Percentiles rank a stretch among this genome's conserved stretches.
These are phyloP conservation scores for Xerus rutilus DNA, from an alignment of 2,797 vertebrate species.

Conservation along the genomic window DNA sequence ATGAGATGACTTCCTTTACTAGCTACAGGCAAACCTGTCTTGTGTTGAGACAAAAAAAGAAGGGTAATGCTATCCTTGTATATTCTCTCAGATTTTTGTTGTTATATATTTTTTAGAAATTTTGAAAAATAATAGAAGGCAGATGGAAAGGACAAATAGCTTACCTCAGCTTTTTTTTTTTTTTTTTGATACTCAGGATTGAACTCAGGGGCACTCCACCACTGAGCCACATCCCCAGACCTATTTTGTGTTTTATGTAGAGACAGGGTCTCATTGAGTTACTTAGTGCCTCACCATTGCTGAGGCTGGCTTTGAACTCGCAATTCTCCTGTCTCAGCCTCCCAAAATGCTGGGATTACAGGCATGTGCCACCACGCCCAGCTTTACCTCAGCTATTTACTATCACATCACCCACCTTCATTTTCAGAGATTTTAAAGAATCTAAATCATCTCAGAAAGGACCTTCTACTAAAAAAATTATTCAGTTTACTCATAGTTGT, in stretches of 20 bases:
- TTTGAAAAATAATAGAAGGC: constrained; percentile 1
- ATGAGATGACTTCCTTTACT: not conserved
- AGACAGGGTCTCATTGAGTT: too few relatives aligned
- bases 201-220: too few relatives aligned
- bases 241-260: too few relatives aligned
- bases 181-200: too few relatives aligned
- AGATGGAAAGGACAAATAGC: not conserved
- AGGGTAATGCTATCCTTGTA: not conserved
- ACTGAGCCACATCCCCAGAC: too few relatives aligned
- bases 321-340: too few relatives aligned
- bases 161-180: not conserved
- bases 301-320: too few relatives aligned
- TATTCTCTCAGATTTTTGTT: not conserved
- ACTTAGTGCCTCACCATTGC: too few relatives aligned
- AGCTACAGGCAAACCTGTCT: not conserved
- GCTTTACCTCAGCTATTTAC: not conserved
- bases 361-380: too few relatives aligned
- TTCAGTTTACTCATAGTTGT: not conserved
- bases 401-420: not conserved
- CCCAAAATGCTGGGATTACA: too few relatives aligned
- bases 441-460: not conserved
- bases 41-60: not conserved
- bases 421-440: constrained; percentile 8
- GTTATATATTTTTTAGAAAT: not conserved
- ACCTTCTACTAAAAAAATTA: not conserved